Evolutionary conservation across 1,140 invertebrate species (phyloP), one percentile per base, ranked within the genome.

Genomic region (Anadara kagoshimensis): DNA sequence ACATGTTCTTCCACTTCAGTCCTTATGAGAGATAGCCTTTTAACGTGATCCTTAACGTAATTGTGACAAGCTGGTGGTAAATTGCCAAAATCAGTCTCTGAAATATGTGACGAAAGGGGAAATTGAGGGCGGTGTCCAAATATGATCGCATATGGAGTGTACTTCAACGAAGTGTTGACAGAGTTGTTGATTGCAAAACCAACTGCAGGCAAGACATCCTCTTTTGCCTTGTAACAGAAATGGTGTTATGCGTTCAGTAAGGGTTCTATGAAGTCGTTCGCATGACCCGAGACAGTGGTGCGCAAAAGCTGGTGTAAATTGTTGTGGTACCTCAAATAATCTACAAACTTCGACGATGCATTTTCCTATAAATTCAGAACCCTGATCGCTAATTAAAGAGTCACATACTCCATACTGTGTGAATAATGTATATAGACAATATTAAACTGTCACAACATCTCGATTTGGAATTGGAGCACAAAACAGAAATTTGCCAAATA

Each of bases 251-350:
- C 47, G 44, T 16, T 47, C 62, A 29, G 20, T 44, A 11, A 51
- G 20, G 1, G 58, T 61, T 20, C 58, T 43, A 20, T 61, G 36
- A 29, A 41, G 8, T 5, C 36, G 36, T 5, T 61, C 58, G 20
- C 58, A 61, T 20, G 58, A 14, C 0, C 71, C 71, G 0, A 73
- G 22, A 29, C 71, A 73, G 64, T 73, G 63, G 20, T 73, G 71
- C n/a, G 53, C 45, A 62, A 61, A 67, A n/a, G 51, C 47, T 29
- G 71, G 71, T 18, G 63, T 59, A n/a, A 61, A 67, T n/a, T 67
- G 53, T 56, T 61, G 57, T 22, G 63, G 20, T n/a, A 73, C 54
- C 4, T 73, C 43, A 18, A 66, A 18, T 10, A 73, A 10, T 1
- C 45, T 16, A 59, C 63, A 73, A 1, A 73, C n/a, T 49, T 61